Conservation (phyloP, 2,888 invertebrate genomes). For the Aelia acuminata region DNA sequence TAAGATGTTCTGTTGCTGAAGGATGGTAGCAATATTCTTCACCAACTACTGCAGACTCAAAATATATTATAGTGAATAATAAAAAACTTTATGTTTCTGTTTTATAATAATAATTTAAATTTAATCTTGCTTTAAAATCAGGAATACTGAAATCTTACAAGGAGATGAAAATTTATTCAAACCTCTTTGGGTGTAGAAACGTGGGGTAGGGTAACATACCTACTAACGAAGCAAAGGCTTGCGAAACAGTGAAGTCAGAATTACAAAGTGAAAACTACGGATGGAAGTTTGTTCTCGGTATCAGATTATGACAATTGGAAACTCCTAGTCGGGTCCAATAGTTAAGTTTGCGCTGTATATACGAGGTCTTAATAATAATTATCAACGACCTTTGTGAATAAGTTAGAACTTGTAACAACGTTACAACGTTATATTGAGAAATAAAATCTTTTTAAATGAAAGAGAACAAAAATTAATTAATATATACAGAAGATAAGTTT, state of each 20-base stretch:
- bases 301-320: not conserved
- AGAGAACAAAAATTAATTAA: too few relatives aligned
- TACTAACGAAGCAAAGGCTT: not conserved
- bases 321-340: not conserved
- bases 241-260: not conserved
- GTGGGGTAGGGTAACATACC: not conserved
- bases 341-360: not conserved
- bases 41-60: too few relatives aligned
- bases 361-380: not conserved
- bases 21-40: too few relatives aligned
- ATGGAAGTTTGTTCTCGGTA: not conserved
- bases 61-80: too few relatives aligned
- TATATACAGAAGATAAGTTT: not conserved
- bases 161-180: not conserved
- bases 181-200: not conserved
- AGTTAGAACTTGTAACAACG: too few relatives aligned
- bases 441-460: not conserved
- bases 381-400: not conserved
- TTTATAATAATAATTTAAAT: not conserved
- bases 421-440: not conserved
- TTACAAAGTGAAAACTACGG: slow-evolving; percentile 33
- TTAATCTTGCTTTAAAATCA: not conserved
- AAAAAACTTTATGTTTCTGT: too few relatives aligned
- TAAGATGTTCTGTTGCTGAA: too few relatives aligned
- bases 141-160: too few relatives aligned